Evolutionary conservation across 2,113 vertebrate genomes (phyloP), one percentile per base, ranked within the genome.

Genomic region (Myiozetetes cayanensis): DNA sequence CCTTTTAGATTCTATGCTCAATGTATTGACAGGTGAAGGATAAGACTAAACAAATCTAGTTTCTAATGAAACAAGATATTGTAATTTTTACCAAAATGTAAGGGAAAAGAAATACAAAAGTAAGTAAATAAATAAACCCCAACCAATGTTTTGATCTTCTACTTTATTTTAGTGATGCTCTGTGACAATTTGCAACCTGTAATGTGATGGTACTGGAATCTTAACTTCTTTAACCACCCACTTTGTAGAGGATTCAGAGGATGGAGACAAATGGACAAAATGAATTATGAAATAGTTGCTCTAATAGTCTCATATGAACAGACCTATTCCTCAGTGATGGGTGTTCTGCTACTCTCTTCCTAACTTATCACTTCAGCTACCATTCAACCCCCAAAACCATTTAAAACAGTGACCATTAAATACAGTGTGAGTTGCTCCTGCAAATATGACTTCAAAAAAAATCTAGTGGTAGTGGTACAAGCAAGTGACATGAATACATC

Each of bases 141-240:
- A 52, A 35, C 3, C 1, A 28, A 46, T 70, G 0, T 4, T 7
- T 14, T 41, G 1, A 30, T 11, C 0, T 41, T 75, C 56, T 59
- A 23, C 13, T 80, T 86, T 78, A 33, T 65, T 86, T 84, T 50
- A 67, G 3, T 59, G 47, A 41, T 39, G 15, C 0, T 47, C 4
- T 85, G 21, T 75, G 33, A 58, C 21, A 78, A 44, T 37, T 50
- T 63, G 9, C 7, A 95, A 13, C 5, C 24, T 88, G 4, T 49
- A 68, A 47, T 2, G 4, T 7, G 14, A 37, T 46, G 9, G 7
- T 39, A 5, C 9, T 83, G 35, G 28, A 78, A 68, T 58, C 22
- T 71, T 56, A 74, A 71, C 18, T 12, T 74, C 25, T 55, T 5
- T 21, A 23, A 30, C 16, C 37, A 46, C 2, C 4, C 1, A 18